Conservation (phyloP, 2,888 invertebrate genomes). For the Nomada ferruginata region DNA sequence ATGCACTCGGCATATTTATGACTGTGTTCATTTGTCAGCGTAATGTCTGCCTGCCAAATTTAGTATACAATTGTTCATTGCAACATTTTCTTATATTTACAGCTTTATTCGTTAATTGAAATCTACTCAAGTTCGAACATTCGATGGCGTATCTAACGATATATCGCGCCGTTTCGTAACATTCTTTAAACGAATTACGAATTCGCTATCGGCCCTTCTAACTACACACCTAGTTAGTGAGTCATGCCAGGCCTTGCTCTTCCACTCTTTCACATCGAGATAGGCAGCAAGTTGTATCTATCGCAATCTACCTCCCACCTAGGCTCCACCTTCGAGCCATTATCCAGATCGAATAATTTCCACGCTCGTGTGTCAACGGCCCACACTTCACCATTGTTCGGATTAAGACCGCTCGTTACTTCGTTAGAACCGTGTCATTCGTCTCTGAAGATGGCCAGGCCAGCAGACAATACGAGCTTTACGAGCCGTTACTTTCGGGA, state of each 20-base stretch:
- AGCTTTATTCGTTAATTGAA: too few relatives aligned
- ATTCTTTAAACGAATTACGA: too few relatives aligned
- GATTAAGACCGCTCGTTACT: slow-evolving; percentile 27
- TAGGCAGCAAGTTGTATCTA: slow-evolving; percentile 25
- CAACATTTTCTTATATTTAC: too few relatives aligned
- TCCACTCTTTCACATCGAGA: slow-evolving; percentile 22
- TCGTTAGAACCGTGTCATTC: slow-evolving; percentile 15
- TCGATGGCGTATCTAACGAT: too few relatives aligned
- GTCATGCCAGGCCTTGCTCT: slow-evolving; percentile 20
- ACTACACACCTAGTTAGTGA: slow-evolving; percentile 36
- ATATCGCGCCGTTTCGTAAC: too few relatives aligned
- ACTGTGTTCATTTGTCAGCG: too few relatives aligned
- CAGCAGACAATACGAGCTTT: too few relatives aligned
- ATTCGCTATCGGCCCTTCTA: background rate
- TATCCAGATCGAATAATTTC: slow-evolving; percentile 64
- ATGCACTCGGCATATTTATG: too few relatives aligned
- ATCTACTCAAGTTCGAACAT: too few relatives aligned
- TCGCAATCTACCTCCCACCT: slow-evolving; percentile 50
- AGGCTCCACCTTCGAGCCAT: slow-evolving; percentile 44
- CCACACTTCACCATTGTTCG: slow-evolving; percentile 55
- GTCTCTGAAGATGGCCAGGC: background rate
- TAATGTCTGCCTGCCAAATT: too few relatives aligned
- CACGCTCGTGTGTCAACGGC: slow-evolving; percentile 50
- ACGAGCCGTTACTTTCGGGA: too few relatives aligned
- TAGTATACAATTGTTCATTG: too few relatives aligned